Evolutionary conservation across 2,113 vertebrate species (phyloP).

Genomic region (Notarius lentiginosus): DNA sequence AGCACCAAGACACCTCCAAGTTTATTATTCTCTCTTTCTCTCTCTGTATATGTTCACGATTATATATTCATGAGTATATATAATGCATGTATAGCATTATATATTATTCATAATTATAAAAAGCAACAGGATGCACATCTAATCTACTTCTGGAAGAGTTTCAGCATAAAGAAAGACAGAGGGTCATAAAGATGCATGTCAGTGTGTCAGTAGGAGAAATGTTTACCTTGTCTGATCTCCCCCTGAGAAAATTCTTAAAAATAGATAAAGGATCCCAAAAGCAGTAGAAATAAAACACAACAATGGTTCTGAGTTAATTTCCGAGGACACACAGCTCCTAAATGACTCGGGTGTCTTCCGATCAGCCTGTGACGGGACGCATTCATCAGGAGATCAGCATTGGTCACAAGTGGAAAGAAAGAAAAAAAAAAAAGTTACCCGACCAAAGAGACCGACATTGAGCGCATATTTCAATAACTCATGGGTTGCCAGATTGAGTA

Average conservation of each 20-base stretch:
- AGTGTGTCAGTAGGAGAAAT: not conserved
- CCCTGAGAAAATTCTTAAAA: constrained; percentile 57
- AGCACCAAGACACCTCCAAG: not conserved
- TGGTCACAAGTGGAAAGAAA: constrained; percentile 37
- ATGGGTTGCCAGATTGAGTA: not conserved
- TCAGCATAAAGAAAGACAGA: not conserved
- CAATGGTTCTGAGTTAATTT: not conserved
- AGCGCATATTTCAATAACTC: no score
- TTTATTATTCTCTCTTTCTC: not conserved
- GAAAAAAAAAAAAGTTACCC: constrained; percentile 14
- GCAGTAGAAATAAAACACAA: not conserved
- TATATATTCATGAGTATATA: no score
- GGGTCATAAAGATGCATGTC: not conserved
- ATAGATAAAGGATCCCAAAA: constrained; percentile 26
- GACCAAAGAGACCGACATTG: not conserved
- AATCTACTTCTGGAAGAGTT: not conserved
- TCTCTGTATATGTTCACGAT: not conserved
- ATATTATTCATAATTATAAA: no score
- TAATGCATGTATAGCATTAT: no score
- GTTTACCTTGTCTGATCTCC: constrained; percentile 67
- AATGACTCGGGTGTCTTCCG: constrained; percentile 31
- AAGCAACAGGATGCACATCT: not conserved
- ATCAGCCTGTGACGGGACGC: constrained; percentile 32
- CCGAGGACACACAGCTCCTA: constrained; percentile 30
- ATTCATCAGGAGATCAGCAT: constrained; percentile 36